These are phyloP conservation scores for Trichechus manatus DNA, from an alignment of 2,113 vertebrate genomes.

Conservation along the genomic window DNA sequence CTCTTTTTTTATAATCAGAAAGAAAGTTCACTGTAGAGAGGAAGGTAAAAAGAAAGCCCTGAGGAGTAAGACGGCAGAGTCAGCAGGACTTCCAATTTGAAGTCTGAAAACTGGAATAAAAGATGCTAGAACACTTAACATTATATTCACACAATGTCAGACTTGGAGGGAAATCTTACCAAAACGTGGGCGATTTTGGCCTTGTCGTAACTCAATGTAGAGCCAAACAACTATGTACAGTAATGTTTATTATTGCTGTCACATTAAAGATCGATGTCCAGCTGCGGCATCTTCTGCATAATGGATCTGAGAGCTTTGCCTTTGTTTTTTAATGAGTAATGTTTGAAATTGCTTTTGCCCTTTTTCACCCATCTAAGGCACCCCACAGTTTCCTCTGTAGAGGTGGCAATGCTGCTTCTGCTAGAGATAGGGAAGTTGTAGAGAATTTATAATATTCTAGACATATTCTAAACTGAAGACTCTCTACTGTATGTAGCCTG, in stretches of 20 bases:
- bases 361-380: neutral
- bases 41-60: constrained; percentile 38
- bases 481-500: neutral
- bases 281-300: neutral
- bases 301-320: constrained; percentile 34
- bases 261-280: constrained; percentile 46
- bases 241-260: constrained; percentile 1
- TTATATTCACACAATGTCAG: neutral
- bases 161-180: neutral
- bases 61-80: constrained; percentile 38
- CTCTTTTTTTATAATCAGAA: neutral
- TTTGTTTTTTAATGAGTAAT: constrained; percentile 30
- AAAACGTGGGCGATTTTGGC: neutral
- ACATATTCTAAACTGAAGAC: neutral
- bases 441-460: neutral
- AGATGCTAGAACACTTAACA: neutral
- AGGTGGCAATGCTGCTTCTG: neutral
- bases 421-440: neutral
- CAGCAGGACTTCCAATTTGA: neutral
- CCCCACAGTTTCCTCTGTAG: neutral
- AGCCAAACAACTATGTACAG: constrained; percentile 1
- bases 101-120: constrained; percentile 36
- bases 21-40: constrained; percentile 26
- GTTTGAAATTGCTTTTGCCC: constrained; percentile 26
- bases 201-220: neutral